phyloP scores from a whole-genome alignment of 30 jellyfish, hydroid and myxozoan species.

The Pelagia noctiluca region DNA sequence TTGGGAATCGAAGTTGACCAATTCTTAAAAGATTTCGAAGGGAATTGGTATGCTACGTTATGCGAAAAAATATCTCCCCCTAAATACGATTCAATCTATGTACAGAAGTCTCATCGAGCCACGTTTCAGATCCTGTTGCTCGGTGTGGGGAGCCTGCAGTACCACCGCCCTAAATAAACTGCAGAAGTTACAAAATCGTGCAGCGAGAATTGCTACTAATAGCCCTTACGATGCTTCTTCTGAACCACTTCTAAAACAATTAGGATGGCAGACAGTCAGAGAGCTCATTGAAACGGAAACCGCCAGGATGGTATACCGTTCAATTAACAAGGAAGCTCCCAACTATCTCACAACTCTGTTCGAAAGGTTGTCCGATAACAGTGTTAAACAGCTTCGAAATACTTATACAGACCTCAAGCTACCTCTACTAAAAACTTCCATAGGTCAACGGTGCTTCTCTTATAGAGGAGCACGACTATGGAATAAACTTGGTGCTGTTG shows the following conservation, averaged over 20 bases:
- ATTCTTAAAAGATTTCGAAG: too few species aligned
- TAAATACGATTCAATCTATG: too few species aligned
- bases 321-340: not conserved
- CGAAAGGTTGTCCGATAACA: not conserved
- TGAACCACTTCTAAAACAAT: not conserved
- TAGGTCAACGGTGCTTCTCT: not conserved
- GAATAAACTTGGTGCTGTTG: not conserved
- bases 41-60: too few species aligned
- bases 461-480: not conserved
- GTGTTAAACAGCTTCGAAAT: not conserved
- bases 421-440: not conserved
- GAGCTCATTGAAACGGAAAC: not conserved
- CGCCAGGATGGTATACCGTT: not conserved
- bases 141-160: too few species aligned
- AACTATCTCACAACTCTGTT: too few species aligned
- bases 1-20: too few species aligned
- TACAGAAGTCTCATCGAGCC: too few species aligned
- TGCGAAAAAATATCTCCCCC: too few species aligned
- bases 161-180: too few species aligned
- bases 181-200: too few species aligned
- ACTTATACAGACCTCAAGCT: not conserved
- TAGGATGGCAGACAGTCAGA: constrained; percentile 1
- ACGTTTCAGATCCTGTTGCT: too few species aligned
- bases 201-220: too few species aligned
- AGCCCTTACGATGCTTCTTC: not conserved